Percentiles rank a stretch among this genome's conserved stretches.
These are phyloP conservation scores for Arnoldichthys spilopterus DNA, from an alignment of 2,797 vertebrate species.

Conservation along the genomic window DNA sequence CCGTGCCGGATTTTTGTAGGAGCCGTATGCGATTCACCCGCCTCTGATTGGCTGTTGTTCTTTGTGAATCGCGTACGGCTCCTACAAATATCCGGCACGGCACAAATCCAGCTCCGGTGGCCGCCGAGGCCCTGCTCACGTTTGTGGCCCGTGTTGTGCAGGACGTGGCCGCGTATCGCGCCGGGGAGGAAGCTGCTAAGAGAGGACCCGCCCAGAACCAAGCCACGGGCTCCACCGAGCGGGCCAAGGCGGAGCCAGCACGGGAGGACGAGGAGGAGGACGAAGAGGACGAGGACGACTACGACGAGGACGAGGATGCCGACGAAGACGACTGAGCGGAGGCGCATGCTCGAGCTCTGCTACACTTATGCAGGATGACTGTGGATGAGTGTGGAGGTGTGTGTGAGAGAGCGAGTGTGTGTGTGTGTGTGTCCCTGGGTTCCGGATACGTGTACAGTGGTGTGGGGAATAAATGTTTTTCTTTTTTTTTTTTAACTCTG, in stretches of 20 bases:
- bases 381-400: too few relatives aligned
- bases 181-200: conserved; percentile 13
- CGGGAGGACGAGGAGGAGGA: neutral
- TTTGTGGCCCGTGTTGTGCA: conserved; percentile 8
- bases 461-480: neutral
- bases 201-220: conserved; percentile 19
- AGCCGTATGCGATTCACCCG: too few relatives aligned
- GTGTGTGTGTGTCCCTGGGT: neutral
- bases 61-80: too few relatives aligned
- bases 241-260: neutral
- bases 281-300: neutral
- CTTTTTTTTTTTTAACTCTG: neutral
- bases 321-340: neutral
- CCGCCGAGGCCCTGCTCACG: too few relatives aligned
- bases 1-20: too few relatives aligned
- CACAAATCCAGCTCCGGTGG: too few relatives aligned
- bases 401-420: too few relatives aligned
- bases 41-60: too few relatives aligned
- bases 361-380: neutral
- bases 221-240: neutral
- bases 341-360: neutral
- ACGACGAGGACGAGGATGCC: neutral
- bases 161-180: conserved; percentile 40
- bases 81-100: too few relatives aligned
- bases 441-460: neutral